Base-by-base conservation (phyloP, 1,140 invertebrate species). In the Gonioctena quinquepunctata region DNA sequence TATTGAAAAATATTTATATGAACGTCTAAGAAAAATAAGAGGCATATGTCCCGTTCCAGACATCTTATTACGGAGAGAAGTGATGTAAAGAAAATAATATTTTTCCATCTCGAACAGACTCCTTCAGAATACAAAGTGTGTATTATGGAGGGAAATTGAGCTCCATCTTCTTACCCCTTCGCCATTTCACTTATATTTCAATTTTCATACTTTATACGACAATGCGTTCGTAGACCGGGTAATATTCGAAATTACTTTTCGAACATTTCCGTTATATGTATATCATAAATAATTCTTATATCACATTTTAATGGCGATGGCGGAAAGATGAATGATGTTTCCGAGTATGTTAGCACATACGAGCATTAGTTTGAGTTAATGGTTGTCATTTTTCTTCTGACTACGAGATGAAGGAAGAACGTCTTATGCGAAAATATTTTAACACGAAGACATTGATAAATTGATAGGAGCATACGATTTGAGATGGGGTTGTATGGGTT, bases 41-140 rank as follows among this genome's bases (percentile, higher is more conserved):
- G 64, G 56, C 63, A 67, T 61, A 21, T 48, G 71, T 66, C 63
- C 23, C 63, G 28, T 67, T 63, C 48, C 60, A 75, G 69, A 75
- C 71, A 76, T 77, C 73, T 74, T 76, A 73, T 76, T 76, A 74
- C 66, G 70, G 66, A 77, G 72, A 75, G 75, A 73, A 75, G 77
- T 79, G 74, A 77, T 75, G 75, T 71, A 74, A 78, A 80, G 77
- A 78, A 79, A 80, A 80, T 79, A 79, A 78, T 79, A 79, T 80
- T 80, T 80, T 80, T 78, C 78, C 76, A 80, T 80, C 77, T 78
- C 72, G 71, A 71, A 76, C 77, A 74, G 73, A 73, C 74, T 76
- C 73, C 72, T 77, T 76, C 77, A 21, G 78, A 78, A 80, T 80
- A 80, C 78, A 80, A 80, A 80, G 77, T 80, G 72, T 77, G 77